These are phyloP conservation scores for Phania funesta DNA, from an alignment of 2,888 invertebrate species.

Conservation along the genomic window DNA sequence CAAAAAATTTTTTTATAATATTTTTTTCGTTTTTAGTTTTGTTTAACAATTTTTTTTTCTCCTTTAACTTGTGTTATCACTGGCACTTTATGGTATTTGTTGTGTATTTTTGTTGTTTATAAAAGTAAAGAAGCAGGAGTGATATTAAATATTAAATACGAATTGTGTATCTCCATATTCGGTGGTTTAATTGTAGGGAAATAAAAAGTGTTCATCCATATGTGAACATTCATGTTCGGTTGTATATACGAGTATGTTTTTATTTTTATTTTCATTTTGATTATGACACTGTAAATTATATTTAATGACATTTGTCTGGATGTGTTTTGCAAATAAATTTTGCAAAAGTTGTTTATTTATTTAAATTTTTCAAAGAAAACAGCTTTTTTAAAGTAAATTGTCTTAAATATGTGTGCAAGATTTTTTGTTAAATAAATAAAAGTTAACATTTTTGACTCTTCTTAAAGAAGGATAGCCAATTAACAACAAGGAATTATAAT, in stretches of 20 bases:
- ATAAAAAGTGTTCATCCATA: constrained; percentile 19
- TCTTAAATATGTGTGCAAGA: background rate
- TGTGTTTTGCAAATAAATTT: background rate
- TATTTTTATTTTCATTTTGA: constrained; percentile 11
- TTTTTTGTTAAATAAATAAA: background rate
- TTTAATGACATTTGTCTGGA: background rate
- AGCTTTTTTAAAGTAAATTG: background rate
- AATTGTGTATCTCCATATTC: constrained; percentile 20
- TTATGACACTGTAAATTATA: constrained; percentile 41
- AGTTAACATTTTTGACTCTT: no score
- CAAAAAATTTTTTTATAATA: no score
- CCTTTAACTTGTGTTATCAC: constrained; percentile 47
- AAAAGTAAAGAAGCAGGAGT: constrained; percentile 15
- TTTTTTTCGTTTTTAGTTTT: no score
- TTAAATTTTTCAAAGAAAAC: background rate
- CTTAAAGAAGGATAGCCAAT: no score
- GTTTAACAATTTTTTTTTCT: constrained; percentile 11
- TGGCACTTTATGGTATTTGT: constrained; percentile 57
- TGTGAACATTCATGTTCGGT: background rate
- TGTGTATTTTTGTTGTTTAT: constrained; percentile 22
- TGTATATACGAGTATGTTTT: background rate
- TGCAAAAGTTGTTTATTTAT: constrained; percentile 13
- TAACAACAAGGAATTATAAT: no score
- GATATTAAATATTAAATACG: constrained; percentile 20
- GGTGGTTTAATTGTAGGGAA: constrained; percentile 29